Evolutionary conservation across 92 coral and sea anemone species (phyloP).

Genomic region (Phenganax marumi): DNA sequence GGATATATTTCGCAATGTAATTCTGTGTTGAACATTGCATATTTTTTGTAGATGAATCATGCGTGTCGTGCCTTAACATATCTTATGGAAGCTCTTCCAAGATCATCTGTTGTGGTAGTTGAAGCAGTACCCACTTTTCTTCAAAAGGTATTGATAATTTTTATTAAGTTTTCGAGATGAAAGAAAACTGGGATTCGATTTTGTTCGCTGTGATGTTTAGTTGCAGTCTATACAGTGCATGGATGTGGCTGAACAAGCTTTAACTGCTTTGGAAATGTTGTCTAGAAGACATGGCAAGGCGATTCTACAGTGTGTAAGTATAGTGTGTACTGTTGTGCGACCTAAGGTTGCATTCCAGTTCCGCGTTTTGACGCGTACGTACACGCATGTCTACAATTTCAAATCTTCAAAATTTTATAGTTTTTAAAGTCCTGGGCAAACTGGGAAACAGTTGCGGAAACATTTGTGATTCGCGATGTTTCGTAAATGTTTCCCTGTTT

Average conservation of each 20-base stretch:
- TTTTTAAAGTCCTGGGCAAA: too few species aligned
- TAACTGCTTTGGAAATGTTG: conserved; percentile 92
- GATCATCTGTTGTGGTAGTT: conserved; percentile 92
- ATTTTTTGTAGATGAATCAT: conserved; percentile 77
- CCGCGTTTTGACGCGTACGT: too few species aligned
- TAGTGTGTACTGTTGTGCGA: neutral
- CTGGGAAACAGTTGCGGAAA: too few species aligned
- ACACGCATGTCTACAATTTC: too few species aligned
- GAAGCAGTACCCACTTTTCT: conserved; percentile 96
- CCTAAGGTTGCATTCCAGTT: too few species aligned
- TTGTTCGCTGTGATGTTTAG: conserved; percentile 41
- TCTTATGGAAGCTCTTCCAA: conserved; percentile 97
- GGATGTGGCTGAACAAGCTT: conserved; percentile 99
- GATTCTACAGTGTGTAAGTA: conserved; percentile 93
- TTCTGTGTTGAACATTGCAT: neutral
- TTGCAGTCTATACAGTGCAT: conserved; percentile 95
- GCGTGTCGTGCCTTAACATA: conserved; percentile 99
- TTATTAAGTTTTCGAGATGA: neutral
- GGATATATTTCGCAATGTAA: neutral
- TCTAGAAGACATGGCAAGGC: conserved; percentile 99
- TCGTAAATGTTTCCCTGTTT: too few species aligned
- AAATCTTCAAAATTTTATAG: too few species aligned
- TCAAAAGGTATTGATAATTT: conserved; percentile 65
- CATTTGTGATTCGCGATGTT: too few species aligned
- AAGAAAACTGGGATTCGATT: too few species aligned